Conservation (phyloP, 2,888 invertebrate genomes). For the Scaptomyza reducta region DNA sequence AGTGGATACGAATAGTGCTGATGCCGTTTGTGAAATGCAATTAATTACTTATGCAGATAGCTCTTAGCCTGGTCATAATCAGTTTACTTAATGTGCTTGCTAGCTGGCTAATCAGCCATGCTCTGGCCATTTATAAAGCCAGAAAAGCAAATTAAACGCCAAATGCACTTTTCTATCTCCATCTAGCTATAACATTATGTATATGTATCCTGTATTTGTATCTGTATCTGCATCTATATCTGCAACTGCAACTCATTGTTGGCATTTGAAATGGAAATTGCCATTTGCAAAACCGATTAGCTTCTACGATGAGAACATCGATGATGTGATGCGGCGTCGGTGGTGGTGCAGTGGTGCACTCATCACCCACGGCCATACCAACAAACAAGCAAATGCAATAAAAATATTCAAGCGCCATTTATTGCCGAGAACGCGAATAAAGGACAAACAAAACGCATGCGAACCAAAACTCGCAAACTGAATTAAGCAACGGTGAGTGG, state of each 20-base stretch:
- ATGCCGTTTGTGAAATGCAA: constrained; percentile 55
- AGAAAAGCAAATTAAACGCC: constrained; percentile 54
- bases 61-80: constrained; percentile 64
- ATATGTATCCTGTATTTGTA: constrained; percentile 9
- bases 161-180: constrained; percentile 22
- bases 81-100: constrained; percentile 52
- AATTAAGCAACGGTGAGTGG: constrained; percentile 53
- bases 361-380: constrained; percentile 25
- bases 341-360: constrained; percentile 15
- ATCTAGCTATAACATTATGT: background rate
- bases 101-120: constrained; percentile 68
- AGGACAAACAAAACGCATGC: constrained; percentile 52
- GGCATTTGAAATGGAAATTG: constrained; percentile 70
- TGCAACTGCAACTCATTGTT: constrained; percentile 40
- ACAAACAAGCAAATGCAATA: constrained; percentile 66
- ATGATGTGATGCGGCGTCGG: constrained; percentile 10
- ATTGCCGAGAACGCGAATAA: constrained; percentile 51
- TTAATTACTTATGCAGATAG: constrained; percentile 75
- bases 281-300: constrained; percentile 73
- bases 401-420: constrained; percentile 78
- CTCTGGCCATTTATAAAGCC: constrained; percentile 61
- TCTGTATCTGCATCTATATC: constrained; percentile 8
- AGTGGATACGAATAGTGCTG: constrained; percentile 38
- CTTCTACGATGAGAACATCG: constrained; percentile 44
- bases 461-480: constrained; percentile 60